Evolutionary conservation across 2,888 invertebrate genomes (phyloP).

Genomic region (Brenthis hecate): DNA sequence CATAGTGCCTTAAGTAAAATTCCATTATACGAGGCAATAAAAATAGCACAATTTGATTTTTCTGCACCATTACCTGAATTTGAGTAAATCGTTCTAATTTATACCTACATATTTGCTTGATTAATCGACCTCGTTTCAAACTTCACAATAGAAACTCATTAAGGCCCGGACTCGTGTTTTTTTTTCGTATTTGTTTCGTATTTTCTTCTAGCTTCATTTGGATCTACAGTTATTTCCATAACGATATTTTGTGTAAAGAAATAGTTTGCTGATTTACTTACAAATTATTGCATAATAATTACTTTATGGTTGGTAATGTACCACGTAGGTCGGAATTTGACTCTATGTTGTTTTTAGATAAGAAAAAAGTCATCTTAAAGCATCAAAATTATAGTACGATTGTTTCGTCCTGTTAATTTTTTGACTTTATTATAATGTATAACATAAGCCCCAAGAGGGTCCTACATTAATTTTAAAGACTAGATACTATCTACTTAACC

Average conservation of each 20-base stretch:
- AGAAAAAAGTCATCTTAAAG: too few relatives aligned
- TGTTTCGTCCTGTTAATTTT: too few relatives aligned
- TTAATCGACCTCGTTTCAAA: constrained; percentile 34
- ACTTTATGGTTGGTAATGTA: not conserved
- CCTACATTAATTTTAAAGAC: too few relatives aligned
- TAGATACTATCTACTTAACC: too few relatives aligned
- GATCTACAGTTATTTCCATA: constrained; percentile 1
- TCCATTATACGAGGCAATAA: constrained; percentile 38
- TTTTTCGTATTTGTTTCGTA: constrained; percentile 32
- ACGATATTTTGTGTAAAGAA: constrained; percentile 7
- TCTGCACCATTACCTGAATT: constrained; percentile 23
- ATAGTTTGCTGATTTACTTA: not conserved
- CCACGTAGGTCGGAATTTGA: not conserved
- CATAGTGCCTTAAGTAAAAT: constrained; percentile 37
- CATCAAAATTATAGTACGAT: too few relatives aligned
- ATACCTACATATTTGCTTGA: constrained; percentile 28
- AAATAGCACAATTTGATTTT: constrained; percentile 24
- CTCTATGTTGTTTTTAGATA: too few relatives aligned
- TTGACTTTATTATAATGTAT: too few relatives aligned
- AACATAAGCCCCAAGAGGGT: too few relatives aligned
- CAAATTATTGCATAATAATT: not conserved
- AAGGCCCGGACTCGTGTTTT: constrained; percentile 24
- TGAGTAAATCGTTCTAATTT: constrained; percentile 28
- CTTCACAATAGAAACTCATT: constrained; percentile 37
- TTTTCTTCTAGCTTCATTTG: constrained; percentile 26